Percentiles rank a stretch among this genome's conserved stretches.
Evolutionary conservation across 2,113 vertebrate species (phyloP).

Genomic region (Psittacus erithacus): DNA sequence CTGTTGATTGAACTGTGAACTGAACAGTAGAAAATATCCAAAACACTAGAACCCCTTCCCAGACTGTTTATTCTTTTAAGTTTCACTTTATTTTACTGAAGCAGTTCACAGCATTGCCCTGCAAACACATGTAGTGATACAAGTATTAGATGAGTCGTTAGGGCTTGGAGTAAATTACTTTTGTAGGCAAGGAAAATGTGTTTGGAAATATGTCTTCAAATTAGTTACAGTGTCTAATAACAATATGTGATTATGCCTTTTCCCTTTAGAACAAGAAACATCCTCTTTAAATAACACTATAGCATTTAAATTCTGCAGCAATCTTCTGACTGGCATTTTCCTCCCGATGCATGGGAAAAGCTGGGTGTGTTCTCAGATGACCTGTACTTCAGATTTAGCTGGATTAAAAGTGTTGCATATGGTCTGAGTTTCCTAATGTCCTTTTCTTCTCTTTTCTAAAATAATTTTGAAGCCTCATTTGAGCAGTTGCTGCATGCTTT

Average conservation of each 20-base stretch:
- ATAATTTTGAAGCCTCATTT: neutral
- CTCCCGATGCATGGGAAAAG: neutral
- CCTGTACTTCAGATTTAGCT: neutral
- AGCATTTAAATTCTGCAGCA: neutral
- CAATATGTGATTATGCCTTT: neutral
- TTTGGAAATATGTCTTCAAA: neutral
- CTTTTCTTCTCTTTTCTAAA: neutral
- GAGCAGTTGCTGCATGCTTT: neutral
- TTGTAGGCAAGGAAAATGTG: neutral
- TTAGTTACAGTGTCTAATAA: rapidly evolving
- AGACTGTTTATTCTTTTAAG: neutral
- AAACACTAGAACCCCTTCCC: neutral
- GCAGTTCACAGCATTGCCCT: neutral
- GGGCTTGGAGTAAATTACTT: neutral
- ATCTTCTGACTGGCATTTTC: neutral
- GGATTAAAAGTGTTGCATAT: neutral
- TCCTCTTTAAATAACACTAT: neutral
- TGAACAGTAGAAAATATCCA: neutral
- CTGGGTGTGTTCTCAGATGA: neutral
- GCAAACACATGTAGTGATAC: rapidly evolving
- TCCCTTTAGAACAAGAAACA: neutral
- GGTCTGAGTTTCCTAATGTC: neutral
- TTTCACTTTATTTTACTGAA: neutral
- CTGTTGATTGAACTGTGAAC: neutral
- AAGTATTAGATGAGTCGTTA: neutral